phyloP scores from a whole-genome alignment of 1,140 invertebrate species.

The Trichoplusia ni region DNA sequence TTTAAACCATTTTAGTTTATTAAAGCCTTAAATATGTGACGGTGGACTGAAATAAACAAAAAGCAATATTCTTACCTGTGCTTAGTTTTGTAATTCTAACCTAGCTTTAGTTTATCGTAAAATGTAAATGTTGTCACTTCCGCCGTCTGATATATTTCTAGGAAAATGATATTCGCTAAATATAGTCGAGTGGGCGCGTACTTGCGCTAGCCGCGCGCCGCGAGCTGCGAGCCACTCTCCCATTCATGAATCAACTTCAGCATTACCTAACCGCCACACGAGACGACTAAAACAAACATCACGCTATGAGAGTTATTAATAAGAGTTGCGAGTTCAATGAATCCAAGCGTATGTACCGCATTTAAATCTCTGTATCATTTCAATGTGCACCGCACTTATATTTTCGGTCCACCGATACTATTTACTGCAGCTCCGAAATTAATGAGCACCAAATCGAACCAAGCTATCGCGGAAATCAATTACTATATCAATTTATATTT shows the following conservation, averaged over 20 bases:
- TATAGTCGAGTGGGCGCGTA: conserved; percentile 60
- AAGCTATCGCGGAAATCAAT: conserved; percentile 50
- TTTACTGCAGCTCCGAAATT: conserved; percentile 40
- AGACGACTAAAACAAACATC: conserved; percentile 74
- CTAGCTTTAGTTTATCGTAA: conserved; percentile 26
- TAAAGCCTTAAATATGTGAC: too few species aligned
- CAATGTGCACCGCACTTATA: conserved; percentile 7
- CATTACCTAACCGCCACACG: conserved; percentile 71
- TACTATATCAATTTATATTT: conserved; percentile 39
- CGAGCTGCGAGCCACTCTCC: too few species aligned
- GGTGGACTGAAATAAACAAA: too few species aligned
- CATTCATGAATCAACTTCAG: conserved; percentile 80
- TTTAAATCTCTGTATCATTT: conserved; percentile 61
- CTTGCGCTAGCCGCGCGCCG: conserved; percentile 46
- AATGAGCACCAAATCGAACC: conserved; percentile 37
- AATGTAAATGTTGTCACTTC: conserved; percentile 55
- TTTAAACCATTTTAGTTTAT: too few species aligned
- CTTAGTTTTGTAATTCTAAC: not conserved
- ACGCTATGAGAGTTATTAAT: conserved; percentile 74
- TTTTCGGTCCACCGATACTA: conserved; percentile 42
- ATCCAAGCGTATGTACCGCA: conserved; percentile 52
- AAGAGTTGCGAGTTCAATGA: conserved; percentile 76
- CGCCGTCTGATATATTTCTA: conserved; percentile 67
- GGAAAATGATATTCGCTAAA: conserved; percentile 74
- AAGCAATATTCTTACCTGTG: not conserved